These are phyloP conservation scores for Solenopsis invicta DNA, from an alignment of 1,140 invertebrate species.

Conservation along the genomic window DNA sequence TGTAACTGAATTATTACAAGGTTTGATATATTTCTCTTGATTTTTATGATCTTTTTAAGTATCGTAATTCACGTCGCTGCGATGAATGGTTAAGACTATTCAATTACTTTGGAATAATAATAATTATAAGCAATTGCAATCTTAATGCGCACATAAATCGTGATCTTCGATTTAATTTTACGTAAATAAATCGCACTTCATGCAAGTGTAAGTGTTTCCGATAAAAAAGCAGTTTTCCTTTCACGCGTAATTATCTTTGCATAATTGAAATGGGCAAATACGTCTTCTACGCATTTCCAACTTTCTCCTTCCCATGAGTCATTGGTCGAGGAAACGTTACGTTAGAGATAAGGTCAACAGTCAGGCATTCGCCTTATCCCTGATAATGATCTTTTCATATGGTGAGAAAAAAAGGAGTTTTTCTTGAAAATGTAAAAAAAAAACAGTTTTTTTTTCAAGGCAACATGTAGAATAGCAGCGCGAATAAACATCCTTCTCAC, in stretches of 20 bases:
- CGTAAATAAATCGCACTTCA: neutral
- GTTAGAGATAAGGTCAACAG: neutral
- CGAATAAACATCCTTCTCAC: neutral
- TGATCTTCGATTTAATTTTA: neutral
- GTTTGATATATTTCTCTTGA: neutral
- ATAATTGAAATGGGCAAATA: conserved; percentile 20
- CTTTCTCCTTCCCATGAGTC: neutral
- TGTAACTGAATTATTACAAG: conserved; percentile 5
- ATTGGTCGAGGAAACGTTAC: neutral
- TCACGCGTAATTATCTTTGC: neutral
- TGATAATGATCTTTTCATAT: too few species aligned
- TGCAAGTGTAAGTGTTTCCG: neutral
- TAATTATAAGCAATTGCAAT: neutral
- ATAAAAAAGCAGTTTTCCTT: neutral
- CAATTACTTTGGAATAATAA: neutral
- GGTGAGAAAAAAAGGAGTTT: neutral
- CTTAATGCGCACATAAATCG: neutral
- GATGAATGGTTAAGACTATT: neutral
- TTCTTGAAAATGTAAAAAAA: neutral
- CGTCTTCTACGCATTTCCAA: neutral
- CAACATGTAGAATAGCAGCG: neutral
- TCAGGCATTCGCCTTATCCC: neutral
- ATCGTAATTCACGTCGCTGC: neutral
- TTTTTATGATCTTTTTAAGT: neutral
- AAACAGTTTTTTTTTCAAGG: neutral